Base-by-base conservation (phyloP, 1,140 invertebrate species). In the Sweltsa coloradensis region DNA sequence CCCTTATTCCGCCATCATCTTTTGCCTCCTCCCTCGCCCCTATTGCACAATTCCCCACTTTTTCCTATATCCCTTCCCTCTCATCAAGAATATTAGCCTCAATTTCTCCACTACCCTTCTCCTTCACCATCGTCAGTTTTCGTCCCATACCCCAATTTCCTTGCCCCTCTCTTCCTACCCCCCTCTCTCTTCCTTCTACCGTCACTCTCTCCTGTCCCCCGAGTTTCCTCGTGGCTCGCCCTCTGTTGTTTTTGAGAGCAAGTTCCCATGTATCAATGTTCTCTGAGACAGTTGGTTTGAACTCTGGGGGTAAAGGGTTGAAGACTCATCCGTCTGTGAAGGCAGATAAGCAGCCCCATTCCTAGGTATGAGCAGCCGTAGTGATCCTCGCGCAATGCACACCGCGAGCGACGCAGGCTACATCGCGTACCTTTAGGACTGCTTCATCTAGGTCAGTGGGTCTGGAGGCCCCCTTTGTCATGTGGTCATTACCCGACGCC, bases 371-470 rank as follows among this genome's bases (percentile, higher is more conserved):
- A 39, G 23, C 19, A 9, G 36, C 1, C 9, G 19, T 39, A 21
- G 18, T 21, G 13, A 39, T 3, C 5, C n/a, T 5, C 23, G n/a
- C n/a, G n/a, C 23, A 22, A 9, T 6, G 21, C 14, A 19, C 14
- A 24, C 11, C 19, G 41, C 19, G 19, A 9, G 41, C 1, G 5
- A 2, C 13, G 6, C 6, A 19, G 24, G 37, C 37, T 40, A 23
- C n/a, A 40, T 40, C 37, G 19, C 18, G 19, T 21, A 2, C 37
- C 24, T 13, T 13, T 39, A 19, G 5, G 37, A 1, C n/a, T n/a
- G n/a, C n/a, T n/a, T n/a, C n/a, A 40, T 40, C 13, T 19, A 40
- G 37, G 37, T 40, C 37, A 40, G 18, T 40, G 37, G 21, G 37
- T 40, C 3, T 23, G 11, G 18, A 40, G 16, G 9, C 18, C 16